These are phyloP conservation scores for Temnothorax ravouxi DNA, from an alignment of 2,888 invertebrate genomes.

Conservation along the genomic window DNA sequence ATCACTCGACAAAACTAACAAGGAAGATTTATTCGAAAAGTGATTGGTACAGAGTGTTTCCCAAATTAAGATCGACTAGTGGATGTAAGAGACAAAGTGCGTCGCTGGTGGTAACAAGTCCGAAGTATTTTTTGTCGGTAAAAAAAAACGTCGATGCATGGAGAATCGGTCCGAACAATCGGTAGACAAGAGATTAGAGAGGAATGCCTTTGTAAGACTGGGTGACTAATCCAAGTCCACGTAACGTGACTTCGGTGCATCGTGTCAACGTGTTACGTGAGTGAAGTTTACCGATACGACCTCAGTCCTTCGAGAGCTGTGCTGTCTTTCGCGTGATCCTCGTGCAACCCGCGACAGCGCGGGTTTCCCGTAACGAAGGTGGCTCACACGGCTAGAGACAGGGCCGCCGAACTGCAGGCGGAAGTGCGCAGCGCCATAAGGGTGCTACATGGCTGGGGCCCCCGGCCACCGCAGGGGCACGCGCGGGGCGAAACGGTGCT, in stretches of 20 bases:
- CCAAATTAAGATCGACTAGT: neutral
- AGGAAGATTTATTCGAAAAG: neutral
- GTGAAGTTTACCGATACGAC: slow-evolving; percentile 56
- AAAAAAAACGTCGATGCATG: neutral
- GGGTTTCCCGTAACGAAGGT: slow-evolving; percentile 79
- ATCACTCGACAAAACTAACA: neutral
- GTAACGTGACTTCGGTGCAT: slow-evolving; percentile 23
- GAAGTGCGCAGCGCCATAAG: slow-evolving; percentile 85
- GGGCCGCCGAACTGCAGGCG: slow-evolving; percentile 84
- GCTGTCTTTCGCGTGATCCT: slow-evolving; percentile 39
- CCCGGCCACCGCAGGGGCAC: slow-evolving; percentile 78
- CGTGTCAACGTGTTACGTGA: slow-evolving; percentile 54
- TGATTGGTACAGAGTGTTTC: neutral
- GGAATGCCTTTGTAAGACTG: slow-evolving; percentile 18
- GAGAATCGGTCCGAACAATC: neutral
- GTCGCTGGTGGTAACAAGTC: neutral
- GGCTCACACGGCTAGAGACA: slow-evolving; percentile 85
- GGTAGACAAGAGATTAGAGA: neutral
- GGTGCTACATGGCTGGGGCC: slow-evolving; percentile 85
- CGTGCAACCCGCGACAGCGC: slow-evolving; percentile 75
- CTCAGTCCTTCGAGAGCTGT: neutral
- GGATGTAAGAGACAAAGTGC: slow-evolving; percentile 10
- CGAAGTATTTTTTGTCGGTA: neutral
- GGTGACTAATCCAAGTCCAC: slow-evolving; percentile 18
- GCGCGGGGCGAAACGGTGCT: slow-evolving; percentile 81